A percentile compares a stretch with the other conserved stretches of the same genome.
phyloP scores from a whole-genome alignment of 2,888 invertebrate genomes.

The Himalopsyche japonica region DNA sequence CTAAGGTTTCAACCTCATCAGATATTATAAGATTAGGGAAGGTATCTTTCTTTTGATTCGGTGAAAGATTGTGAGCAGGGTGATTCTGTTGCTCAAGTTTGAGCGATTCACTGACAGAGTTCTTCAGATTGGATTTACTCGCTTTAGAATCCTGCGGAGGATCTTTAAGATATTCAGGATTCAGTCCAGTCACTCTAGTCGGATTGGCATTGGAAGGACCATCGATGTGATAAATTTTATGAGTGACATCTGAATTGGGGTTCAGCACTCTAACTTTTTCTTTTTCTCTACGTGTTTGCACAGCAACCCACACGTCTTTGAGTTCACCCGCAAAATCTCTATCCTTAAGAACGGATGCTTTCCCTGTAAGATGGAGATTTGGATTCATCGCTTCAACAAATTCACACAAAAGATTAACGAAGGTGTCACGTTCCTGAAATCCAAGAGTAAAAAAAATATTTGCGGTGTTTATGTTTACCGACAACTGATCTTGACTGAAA shows the following conservation, averaged over 20 bases:
- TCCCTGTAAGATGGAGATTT: conserved; percentile 63
- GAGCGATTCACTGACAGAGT: background rate
- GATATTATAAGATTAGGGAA: background rate
- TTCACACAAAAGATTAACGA: conserved; percentile 70
- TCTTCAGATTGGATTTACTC: background rate
- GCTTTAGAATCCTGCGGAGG: background rate
- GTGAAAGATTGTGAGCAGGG: background rate
- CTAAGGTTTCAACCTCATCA: background rate
- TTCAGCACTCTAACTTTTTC: conserved; percentile 57
- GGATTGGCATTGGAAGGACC: conserved; percentile 37
- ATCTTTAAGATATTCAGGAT: background rate
- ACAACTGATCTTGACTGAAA: no score
- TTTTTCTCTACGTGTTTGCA: conserved; percentile 63
- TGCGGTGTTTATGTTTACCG: no score
- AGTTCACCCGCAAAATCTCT: conserved; percentile 72
- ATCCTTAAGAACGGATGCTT: conserved; percentile 66
- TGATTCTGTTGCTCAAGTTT: background rate
- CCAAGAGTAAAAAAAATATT: background rate
- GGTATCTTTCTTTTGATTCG: background rate
- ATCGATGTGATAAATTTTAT: conserved; percentile 47
- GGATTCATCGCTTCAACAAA: conserved; percentile 76
- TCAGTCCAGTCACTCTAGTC: background rate
- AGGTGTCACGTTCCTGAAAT: conserved; percentile 65
- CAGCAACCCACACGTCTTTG: conserved; percentile 74
- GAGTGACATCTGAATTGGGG: conserved; percentile 42